phyloP scores from a whole-genome alignment of 2,113 vertebrate genomes.

The Microtus pennsylvanicus region DNA sequence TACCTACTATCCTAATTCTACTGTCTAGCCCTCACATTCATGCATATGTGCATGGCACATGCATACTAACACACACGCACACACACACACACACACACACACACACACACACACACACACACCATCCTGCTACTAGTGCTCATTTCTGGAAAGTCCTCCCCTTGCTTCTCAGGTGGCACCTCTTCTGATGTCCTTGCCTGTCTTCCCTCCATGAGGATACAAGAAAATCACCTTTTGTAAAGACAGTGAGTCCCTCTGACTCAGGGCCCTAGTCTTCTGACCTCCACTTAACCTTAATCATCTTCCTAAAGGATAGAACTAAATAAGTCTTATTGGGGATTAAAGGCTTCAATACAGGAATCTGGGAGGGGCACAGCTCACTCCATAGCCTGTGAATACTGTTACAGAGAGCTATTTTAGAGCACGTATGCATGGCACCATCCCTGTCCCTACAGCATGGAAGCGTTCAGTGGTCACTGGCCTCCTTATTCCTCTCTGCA shows the following conservation, averaged over 20 bases:
- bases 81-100: neutral
- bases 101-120: too few relatives aligned
- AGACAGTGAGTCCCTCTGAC: neutral
- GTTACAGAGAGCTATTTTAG: neutral
- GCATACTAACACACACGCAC: neutral
- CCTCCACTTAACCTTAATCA: conserved; percentile 4
- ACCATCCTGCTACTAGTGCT: neutral
- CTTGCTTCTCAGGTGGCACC: fast-evolving
- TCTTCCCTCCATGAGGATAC: neutral
- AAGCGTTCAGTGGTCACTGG: neutral
- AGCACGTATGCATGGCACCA: fast-evolving
- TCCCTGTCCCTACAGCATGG: neutral
- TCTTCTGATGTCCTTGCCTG: neutral
- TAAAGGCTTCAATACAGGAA: neutral
- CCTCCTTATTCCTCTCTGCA: neutral
- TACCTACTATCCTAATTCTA: neutral
- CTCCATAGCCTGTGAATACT: neutral
- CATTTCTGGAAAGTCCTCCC: neutral
- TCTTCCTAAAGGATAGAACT: neutral
- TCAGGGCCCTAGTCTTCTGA: neutral
- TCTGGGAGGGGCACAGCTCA: neutral
- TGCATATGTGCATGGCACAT: neutral
- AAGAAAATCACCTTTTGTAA: neutral
- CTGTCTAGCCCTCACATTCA: neutral
- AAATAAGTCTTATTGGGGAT: neutral